Conservation (phyloP, 2,113 vertebrate genomes). For the Bubalus kerabau region DNA sequence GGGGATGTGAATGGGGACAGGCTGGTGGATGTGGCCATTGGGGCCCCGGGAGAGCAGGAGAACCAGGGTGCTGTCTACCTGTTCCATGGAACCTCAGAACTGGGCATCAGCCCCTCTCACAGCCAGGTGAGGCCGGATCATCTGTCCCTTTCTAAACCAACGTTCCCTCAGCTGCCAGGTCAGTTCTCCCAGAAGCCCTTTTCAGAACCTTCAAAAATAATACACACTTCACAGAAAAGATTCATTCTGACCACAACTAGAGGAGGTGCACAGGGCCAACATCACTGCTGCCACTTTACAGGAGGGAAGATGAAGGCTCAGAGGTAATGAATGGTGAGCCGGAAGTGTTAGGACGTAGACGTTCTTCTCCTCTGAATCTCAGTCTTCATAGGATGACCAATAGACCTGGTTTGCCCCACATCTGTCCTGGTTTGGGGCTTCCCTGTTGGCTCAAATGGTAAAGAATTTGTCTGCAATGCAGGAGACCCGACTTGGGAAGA, state of each 20-base stretch:
- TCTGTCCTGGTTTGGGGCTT: neutral
- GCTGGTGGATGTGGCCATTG: slow-evolving; percentile 85
- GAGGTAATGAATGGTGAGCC: neutral
- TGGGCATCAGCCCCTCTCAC: slow-evolving; percentile 64
- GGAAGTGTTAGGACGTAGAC: neutral
- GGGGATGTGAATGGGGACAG: slow-evolving; percentile 87
- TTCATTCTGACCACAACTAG: neutral
- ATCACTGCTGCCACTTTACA: neutral
- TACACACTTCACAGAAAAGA: neutral
- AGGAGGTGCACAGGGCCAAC: neutral
- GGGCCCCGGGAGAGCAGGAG: slow-evolving; percentile 86
- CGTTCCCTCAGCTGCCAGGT: slow-evolving; percentile 48
- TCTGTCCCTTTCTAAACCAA: slow-evolving; percentile 68
- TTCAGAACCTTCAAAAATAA: neutral
- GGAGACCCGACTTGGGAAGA: neutral
- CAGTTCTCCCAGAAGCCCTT: slow-evolving; percentile 75
- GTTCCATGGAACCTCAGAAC: slow-evolving; percentile 75
- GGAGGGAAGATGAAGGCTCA: neutral
- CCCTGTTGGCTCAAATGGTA: neutral
- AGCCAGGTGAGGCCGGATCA: slow-evolving; percentile 78
- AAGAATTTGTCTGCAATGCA: neutral
- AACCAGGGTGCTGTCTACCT: slow-evolving; percentile 85
- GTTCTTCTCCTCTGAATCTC: neutral
- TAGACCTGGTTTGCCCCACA: neutral
- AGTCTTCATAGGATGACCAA: neutral